Evolutionary conservation across 2,797 vertebrate species (phyloP).

Genomic region (Bothrops alternatus): DNA sequence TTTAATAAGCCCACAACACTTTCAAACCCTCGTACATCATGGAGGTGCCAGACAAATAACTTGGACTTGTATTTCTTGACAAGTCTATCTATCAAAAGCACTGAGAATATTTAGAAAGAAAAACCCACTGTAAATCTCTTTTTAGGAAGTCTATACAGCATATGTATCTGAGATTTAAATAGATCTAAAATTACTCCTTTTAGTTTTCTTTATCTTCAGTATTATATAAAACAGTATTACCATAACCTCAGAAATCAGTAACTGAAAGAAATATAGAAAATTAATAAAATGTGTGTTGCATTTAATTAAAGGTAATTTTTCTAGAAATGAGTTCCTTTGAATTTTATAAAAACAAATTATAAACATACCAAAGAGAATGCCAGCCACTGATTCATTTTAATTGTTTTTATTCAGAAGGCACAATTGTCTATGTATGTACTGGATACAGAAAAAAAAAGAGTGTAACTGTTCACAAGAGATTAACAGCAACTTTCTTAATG

Average conservation of each 20-base stretch:
- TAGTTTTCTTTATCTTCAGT: background rate
- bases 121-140: background rate
- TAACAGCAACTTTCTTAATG: background rate
- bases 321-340: background rate
- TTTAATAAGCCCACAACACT: no score
- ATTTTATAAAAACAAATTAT: background rate
- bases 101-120: background rate
- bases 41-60: background rate
- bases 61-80: background rate
- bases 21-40: background rate
- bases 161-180: background rate
- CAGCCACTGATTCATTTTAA: slow-evolving; percentile 42
- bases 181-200: background rate
- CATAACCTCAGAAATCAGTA: background rate
- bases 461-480: slow-evolving; percentile 7
- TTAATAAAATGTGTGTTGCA: background rate
- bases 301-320: background rate
- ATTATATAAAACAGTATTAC: background rate
- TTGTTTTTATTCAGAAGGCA: slow-evolving; percentile 27
- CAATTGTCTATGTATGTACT: slow-evolving; percentile 39
- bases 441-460: background rate
- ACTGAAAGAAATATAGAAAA: background rate
- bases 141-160: background rate
- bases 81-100: background rate
- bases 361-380: background rate